Percentiles rank a stretch among this genome's conserved stretches.
These are phyloP conservation scores for Gymnocypris eckloni DNA, from an alignment of 2,797 vertebrate species.

Conservation along the genomic window DNA sequence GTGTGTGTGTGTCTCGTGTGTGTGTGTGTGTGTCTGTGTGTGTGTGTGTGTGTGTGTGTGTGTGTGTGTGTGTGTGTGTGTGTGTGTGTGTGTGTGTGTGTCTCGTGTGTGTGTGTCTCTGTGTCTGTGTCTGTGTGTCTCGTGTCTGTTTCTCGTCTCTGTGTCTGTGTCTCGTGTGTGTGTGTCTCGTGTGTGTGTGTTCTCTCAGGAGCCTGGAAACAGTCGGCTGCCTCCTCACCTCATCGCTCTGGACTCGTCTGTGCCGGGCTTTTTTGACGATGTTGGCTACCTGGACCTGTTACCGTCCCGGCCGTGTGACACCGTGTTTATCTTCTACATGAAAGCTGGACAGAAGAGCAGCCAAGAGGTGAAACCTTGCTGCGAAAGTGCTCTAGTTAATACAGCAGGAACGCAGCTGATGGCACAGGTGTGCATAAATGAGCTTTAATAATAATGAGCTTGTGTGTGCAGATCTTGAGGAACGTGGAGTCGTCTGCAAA, in stretches of 20 bases:
- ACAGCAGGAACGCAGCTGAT: neutral
- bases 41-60: too few relatives aligned
- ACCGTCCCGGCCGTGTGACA: conserved; percentile 88
- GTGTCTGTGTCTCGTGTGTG: too few relatives aligned
- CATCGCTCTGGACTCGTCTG: conserved; percentile 87
- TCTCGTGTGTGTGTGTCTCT: too few relatives aligned
- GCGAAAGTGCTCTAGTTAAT: neutral
- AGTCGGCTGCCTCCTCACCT: conserved; percentile 89
- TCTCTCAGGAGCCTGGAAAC: conserved; percentile 84
- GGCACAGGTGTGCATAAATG: neutral
- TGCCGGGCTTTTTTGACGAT: conserved; percentile 90
- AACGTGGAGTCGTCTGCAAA: conserved; percentile 87
- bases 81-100: too few relatives aligned
- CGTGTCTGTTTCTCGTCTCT: too few relatives aligned
- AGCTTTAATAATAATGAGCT: neutral
- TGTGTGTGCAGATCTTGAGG: conserved; percentile 83
- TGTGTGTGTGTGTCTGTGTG: too few relatives aligned
- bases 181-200: too few relatives aligned
- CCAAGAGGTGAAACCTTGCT: conserved; percentile 83
- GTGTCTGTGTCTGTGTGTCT: too few relatives aligned
- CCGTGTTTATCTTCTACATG: conserved; percentile 92
- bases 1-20: too few relatives aligned
- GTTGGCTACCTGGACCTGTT: conserved; percentile 88
- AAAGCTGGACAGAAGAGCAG: conserved; percentile 90
- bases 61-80: too few relatives aligned